Percentiles rank a stretch among this genome's conserved stretches.
phyloP scores from a whole-genome alignment of 2,113 vertebrate species.

The Rhinogobius similis region DNA sequence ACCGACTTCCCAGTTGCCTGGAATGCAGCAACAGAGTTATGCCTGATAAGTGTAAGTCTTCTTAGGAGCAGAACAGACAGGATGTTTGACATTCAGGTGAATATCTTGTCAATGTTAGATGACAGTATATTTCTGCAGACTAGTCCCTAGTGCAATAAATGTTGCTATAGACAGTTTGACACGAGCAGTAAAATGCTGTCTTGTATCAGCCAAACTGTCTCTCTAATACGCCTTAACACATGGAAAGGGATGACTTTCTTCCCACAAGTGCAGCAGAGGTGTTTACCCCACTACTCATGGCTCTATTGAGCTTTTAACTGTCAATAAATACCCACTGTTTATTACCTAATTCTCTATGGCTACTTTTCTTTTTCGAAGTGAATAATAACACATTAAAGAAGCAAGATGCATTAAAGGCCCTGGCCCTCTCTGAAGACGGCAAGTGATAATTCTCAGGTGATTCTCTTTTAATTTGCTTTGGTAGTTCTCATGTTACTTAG shows the following conservation, averaged over 20 bases:
- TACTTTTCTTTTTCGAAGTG: neutral
- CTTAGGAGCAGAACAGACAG: neutral
- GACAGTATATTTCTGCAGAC: slow-evolving; percentile 14
- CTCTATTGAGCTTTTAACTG: slow-evolving; percentile 7
- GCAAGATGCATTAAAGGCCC: neutral
- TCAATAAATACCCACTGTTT: slow-evolving; percentile 2
- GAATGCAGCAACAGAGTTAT: no score
- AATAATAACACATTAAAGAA: neutral
- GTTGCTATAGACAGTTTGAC: slow-evolving; percentile 16
- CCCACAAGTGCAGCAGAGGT: neutral
- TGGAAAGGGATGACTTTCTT: neutral
- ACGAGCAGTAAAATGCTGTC: slow-evolving; percentile 8
- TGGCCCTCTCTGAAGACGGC: neutral
- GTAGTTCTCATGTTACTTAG: neutral
- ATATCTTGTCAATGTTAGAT: slow-evolving; percentile 16
- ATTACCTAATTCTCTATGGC: neutral
- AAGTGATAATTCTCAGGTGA: neutral
- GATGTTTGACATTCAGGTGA: neutral
- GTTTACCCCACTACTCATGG: neutral
- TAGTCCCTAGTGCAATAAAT: slow-evolving; percentile 22
- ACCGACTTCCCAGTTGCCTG: no score
- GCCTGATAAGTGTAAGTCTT: neutral
- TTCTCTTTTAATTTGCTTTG: neutral
- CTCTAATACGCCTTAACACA: neutral
- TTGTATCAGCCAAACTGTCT: slow-evolving; percentile 10